These are phyloP conservation scores for Papilio glaucus DNA, from an alignment of 1,140 invertebrate genomes.

Conservation along the genomic window DNA sequence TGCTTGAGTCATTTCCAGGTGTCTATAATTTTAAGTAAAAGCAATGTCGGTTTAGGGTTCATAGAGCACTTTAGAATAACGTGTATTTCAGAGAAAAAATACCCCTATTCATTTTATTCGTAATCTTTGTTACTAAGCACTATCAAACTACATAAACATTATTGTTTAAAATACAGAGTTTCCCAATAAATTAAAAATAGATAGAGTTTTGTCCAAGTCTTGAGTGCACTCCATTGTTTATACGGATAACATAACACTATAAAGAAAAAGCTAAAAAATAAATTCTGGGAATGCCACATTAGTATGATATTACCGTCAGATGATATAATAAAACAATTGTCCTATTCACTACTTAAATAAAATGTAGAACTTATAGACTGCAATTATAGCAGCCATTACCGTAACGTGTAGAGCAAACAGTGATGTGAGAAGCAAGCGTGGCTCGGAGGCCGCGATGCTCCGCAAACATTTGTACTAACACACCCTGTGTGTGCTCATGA, in stretches of 20 bases:
- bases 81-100: neutral
- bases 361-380: constrained; percentile 46
- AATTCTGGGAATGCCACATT: neutral
- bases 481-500: constrained; percentile 50
- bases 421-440: constrained; percentile 57
- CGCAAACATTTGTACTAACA: constrained; percentile 67
- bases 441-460: constrained; percentile 49
- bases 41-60: constrained; percentile 48
- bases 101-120: no score
- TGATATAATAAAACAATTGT: neutral
- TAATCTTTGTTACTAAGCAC: no score
- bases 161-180: no score
- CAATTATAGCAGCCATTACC: constrained; percentile 71
- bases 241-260: no score
- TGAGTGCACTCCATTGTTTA: no score
- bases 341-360: neutral
- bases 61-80: constrained; percentile 18
- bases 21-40: constrained; percentile 64
- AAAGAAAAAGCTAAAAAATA: no score
- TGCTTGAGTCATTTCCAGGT: constrained; percentile 52
- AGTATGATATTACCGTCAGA: neutral
- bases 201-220: no score
- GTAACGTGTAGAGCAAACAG: constrained; percentile 71
- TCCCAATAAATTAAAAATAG: no score
- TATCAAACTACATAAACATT: no score